Base-by-base conservation (phyloP, 2,113 vertebrate genomes). In the Perognathus longimembris region DNA sequence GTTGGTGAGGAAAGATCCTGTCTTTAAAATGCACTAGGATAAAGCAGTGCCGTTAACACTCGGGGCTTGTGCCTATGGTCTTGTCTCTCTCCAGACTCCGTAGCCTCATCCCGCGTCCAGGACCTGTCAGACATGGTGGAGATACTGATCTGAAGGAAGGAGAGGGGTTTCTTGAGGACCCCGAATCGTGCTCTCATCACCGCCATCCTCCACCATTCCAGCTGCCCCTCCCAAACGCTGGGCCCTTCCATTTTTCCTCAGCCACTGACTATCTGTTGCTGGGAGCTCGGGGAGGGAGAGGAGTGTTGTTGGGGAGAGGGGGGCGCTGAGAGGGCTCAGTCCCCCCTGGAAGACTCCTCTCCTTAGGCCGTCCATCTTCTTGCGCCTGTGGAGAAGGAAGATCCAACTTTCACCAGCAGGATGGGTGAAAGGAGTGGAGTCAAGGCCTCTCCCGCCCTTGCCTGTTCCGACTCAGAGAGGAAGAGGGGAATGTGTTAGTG, bases 41-140 rank as follows among this genome's bases (percentile, higher is more conserved):
- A 34, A 50, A 59, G 74, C 36, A 69, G 18, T 17, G 34, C 57
- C 85, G 45, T 14, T 73, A 21, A 86, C 3, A 9, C 61, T 75
- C 3, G 2, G 28, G 57, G 32, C 38, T 0, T 38, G 79, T 90
- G 70, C 45, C 18, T 77, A 20, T 92, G 50, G 78, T 85, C 78
- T 93, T 94, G 21, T 89, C 81, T 96, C 79, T 90, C 92, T 95
- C 28, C 97, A 98, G 98, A 98, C 91, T 97, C 80, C 30, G 92
- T 90, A 0, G 89, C 96, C 2, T 0, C 96, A 54, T 86, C 95
- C 87, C 97, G 97, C 95, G 95, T 81, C 85, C 96, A 77, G 0
- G 98, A 98, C 90, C 95, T 98, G 92, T 97, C 98, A 0, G 98
- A 98, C 89, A 98, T 98, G 98, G 98, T 98, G 95, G 98, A 98